Percentiles rank a stretch among this genome's conserved stretches.
These are phyloP conservation scores for Peromyscus aztecus DNA, from an alignment of 2,797 vertebrate species.

Conservation along the genomic window DNA sequence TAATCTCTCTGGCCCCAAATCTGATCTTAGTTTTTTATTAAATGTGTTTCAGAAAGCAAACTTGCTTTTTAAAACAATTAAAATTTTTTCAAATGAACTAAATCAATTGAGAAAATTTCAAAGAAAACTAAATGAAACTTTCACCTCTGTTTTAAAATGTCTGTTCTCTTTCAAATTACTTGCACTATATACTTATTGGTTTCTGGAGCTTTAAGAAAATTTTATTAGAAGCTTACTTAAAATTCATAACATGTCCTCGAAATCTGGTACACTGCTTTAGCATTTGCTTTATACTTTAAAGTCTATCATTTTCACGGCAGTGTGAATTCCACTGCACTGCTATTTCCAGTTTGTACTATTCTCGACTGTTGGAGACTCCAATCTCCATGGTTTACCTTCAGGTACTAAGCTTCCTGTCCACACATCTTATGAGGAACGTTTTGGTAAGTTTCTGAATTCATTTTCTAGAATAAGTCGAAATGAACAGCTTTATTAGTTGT, in stretches of 20 bases:
- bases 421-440: neutral
- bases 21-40: neutral
- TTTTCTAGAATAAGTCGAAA: neutral
- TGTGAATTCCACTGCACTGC: neutral
- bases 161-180: neutral
- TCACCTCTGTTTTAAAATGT: neutral
- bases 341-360: neutral
- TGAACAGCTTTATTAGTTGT: neutral
- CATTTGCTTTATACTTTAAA: neutral
- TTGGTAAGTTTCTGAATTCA: neutral
- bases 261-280: neutral
- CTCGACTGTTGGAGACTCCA: neutral
- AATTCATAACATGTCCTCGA: neutral
- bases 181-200: neutral
- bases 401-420: neutral
- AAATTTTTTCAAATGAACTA: neutral
- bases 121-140: neutral
- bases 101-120: neutral
- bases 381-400: neutral
- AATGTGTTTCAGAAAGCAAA: neutral
- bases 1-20: neutral
- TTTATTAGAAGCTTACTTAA: neutral
- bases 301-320: neutral
- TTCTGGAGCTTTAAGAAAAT: neutral
- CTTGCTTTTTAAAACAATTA: neutral